Conservation (phyloP, 2,888 invertebrate species). For the Hecatera dysodea region DNA sequence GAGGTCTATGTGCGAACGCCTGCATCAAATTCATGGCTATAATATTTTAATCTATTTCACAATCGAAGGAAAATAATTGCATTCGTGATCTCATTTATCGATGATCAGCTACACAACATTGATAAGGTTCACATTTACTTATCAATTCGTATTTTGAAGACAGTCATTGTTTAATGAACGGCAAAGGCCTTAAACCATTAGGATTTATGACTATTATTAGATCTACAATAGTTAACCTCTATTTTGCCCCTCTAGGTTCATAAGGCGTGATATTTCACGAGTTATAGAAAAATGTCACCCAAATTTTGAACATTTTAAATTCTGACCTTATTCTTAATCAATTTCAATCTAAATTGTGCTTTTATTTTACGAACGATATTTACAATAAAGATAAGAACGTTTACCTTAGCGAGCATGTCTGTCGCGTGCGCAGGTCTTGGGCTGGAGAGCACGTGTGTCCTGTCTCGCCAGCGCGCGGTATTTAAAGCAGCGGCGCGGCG, state of each 20-base stretch:
- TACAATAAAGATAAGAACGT: slow-evolving; percentile 14
- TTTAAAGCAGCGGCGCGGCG: slow-evolving; percentile 73
- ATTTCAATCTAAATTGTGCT: neutral
- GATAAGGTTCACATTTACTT: neutral
- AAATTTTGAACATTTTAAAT: neutral
- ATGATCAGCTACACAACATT: neutral
- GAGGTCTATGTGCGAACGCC: neutral
- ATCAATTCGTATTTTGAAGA: neutral
- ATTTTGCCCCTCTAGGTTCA: neutral
- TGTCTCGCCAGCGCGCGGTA: slow-evolving; percentile 64
- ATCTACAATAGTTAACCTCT: neutral
- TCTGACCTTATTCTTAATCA: neutral
- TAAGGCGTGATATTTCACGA: neutral
- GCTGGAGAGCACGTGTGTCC: slow-evolving; percentile 79
- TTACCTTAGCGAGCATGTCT: slow-evolving; percentile 88
- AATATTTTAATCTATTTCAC: slow-evolving; percentile 4
- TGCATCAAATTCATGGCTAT: neutral
- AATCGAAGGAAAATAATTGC: neutral
- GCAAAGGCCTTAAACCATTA: neutral
- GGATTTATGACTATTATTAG: neutral
- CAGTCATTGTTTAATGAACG: neutral
- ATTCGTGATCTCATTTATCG: slow-evolving; percentile 3
- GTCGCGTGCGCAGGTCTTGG: slow-evolving; percentile 78
- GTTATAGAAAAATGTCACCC: neutral
- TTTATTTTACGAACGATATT: neutral